Evolutionary conservation across 2,797 vertebrate genomes (phyloP).

Genomic region (Tarsius wallacei): DNA sequence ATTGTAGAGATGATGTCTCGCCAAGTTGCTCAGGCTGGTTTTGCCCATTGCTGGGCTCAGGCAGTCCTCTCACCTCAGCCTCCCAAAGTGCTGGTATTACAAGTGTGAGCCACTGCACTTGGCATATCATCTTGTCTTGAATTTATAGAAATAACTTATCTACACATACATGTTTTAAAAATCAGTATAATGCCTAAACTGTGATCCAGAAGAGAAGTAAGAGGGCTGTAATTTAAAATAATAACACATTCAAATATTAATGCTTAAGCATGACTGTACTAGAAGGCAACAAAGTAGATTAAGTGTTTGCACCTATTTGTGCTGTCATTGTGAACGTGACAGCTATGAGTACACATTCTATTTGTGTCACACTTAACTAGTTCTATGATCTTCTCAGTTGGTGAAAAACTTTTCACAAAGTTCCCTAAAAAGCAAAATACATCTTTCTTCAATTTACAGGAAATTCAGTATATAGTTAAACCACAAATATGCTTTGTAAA

Average conservation of each 20-base stretch:
- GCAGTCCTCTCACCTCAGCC: too few relatives aligned
- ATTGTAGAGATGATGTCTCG: too few relatives aligned
- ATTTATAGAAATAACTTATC: constrained; percentile 50
- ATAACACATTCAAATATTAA: background rate
- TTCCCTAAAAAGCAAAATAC: background rate
- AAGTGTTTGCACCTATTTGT: background rate
- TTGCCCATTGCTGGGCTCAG: too few relatives aligned
- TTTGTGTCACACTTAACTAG: background rate
- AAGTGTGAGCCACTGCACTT: too few relatives aligned
- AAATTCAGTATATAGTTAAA: constrained; percentile 9
- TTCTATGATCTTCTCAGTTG: background rate
- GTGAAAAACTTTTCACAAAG: background rate
- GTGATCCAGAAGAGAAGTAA: constrained; percentile 18
- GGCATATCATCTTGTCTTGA: background rate
- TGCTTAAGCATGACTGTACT: background rate
- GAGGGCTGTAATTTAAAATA: background rate
- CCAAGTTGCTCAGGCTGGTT: too few relatives aligned
- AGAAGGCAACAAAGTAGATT: background rate
- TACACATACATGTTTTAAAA: background rate
- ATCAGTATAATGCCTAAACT: background rate
- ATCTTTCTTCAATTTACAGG: constrained; percentile 5
- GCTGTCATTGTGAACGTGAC: background rate
- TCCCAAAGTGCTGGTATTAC: too few relatives aligned
- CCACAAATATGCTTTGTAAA: constrained; percentile 32
- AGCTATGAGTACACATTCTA: background rate